Evolutionary conservation across 2,113 vertebrate species (phyloP), one percentile per base, ranked within the genome.

Genomic region (Nibea albiflora): DNA sequence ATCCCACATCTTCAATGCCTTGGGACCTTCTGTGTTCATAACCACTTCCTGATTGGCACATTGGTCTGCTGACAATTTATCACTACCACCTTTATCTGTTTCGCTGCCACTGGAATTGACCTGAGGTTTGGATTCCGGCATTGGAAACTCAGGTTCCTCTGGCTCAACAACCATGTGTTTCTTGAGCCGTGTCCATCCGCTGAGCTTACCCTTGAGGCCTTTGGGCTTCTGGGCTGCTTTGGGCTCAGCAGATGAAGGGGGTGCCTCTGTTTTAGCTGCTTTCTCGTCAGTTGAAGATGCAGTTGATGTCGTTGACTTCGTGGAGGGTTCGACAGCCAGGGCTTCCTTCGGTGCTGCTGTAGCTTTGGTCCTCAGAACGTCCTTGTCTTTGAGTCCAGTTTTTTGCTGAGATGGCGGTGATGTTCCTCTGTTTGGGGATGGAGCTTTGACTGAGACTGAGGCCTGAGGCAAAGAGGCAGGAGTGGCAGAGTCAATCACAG

Each of bases 1-100:
- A 1, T 99, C 97, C 98, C 98, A 99, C 96, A 98, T 96, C 67
- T 95, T 96, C 17, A 93, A 89, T 4, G 96, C 96, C 53, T 91
- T 95, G 0, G 96, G 95, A 24, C 69, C 69, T 2, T 90, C 90
- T 72, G 93, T 85, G 71, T 91, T 42, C 3, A 57, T 54, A 0
- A 80, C 20, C 9, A 72, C 67, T 2, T 95, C 94, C 81, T 94
- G 88, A 65, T 78, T 70, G 15, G 15, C 46, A 67, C 50, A 50
- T 66, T 84, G 64, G 5, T 81, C 85, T 56, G 9, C 31, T 19
- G 72, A 28, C 0, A 3, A 22, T n/a, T 20, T 52, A 28, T 73
- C 52, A 15, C 19, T 61, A 28, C n/a, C 65, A 17, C 6, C 3
- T 0, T 31, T 70, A 50, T 78, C 63, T 17, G 46, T 88, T 28